Percentiles rank a stretch among this genome's conserved stretches.
These are phyloP conservation scores for Trachurus trachurus DNA, from an alignment of 2,797 vertebrate genomes.

Conservation along the genomic window DNA sequence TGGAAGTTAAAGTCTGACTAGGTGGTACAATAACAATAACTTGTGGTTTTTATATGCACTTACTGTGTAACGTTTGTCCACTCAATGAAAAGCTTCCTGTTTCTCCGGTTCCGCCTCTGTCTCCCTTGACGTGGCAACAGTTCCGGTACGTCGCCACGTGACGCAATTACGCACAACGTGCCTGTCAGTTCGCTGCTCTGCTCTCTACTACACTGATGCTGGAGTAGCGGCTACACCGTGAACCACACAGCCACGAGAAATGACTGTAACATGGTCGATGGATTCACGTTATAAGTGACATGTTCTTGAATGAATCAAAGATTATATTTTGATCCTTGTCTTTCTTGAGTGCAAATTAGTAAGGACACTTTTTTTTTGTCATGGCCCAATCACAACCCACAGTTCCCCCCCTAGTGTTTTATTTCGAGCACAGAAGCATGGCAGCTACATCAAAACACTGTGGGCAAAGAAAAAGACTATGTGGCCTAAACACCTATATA, in stretches of 20 bases:
- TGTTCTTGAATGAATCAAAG: too few species aligned
- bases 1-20: not conserved
- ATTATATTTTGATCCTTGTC: too few species aligned
- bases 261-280: not conserved
- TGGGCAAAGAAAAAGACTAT: too few species aligned
- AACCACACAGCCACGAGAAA: too few species aligned
- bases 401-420: too few species aligned
- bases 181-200: too few species aligned
- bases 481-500: too few species aligned
- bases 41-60: constrained; percentile 35
- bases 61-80: constrained; percentile 25
- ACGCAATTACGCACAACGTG: constrained; percentile 14
- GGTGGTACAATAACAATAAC: not conserved
- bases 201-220: too few species aligned
- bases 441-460: too few species aligned
- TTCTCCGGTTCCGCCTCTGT: not conserved
- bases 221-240: too few species aligned
- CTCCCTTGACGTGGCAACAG: constrained; percentile 66
- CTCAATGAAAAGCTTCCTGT: constrained; percentile 28
- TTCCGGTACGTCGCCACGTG: constrained; percentile 60
- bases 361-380: not conserved
- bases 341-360: not conserved
- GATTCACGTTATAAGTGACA: not conserved
- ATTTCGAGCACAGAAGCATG: too few species aligned
- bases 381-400: not conserved